Evolutionary conservation across 2,113 vertebrate genomes (phyloP), one percentile per base, ranked within the genome.

Genomic region (Semnopithecus entellus): DNA sequence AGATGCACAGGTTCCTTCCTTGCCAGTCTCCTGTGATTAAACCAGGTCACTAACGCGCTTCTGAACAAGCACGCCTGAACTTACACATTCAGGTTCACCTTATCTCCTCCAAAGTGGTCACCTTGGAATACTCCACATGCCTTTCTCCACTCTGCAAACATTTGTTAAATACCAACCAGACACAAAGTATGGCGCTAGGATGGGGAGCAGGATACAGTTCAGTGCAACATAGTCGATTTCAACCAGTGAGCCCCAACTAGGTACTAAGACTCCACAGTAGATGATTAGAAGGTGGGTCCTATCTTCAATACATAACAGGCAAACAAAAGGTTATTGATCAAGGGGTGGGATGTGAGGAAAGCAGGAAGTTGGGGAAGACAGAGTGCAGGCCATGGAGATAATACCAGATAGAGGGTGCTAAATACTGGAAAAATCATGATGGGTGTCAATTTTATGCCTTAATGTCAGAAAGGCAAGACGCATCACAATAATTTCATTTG

Each of bases 11-110:
- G 84, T 76, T 11, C 35, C 70, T 90, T 94, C 88, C 95, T 95
- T 3, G 0, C 75, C 90, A 18, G 76, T 90, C 90, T 97, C 90
- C 93, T 78, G 59, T 64, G 97, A 97, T 94, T 91, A 91, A 98
- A 97, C 66, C 84, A 79, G 93, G 96, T 96, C 95, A 88, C 76
- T 84, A 70, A 90, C 0, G 30, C 1, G 12, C 83, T 95, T 95
- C 85, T 40, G n/a, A 92, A 78, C 88, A 85, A 88, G 90, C 79
- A 86, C 11, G 55, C 25, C 10, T 2, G 0, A 89, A 94, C 75
- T 55, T 83, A 64, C 61, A 20, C 50, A 23, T 81, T 70, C 72
- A 18, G 76, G 91, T 94, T 94, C 27, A 2, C 75, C 86, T 80
- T 43, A 64, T 70, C 73, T n/a, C 70, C 48, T 50, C 61, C 27